Evolutionary conservation across 2,113 vertebrate species (phyloP), one percentile per base, ranked within the genome.

Genomic region (Gorilla gorilla): DNA sequence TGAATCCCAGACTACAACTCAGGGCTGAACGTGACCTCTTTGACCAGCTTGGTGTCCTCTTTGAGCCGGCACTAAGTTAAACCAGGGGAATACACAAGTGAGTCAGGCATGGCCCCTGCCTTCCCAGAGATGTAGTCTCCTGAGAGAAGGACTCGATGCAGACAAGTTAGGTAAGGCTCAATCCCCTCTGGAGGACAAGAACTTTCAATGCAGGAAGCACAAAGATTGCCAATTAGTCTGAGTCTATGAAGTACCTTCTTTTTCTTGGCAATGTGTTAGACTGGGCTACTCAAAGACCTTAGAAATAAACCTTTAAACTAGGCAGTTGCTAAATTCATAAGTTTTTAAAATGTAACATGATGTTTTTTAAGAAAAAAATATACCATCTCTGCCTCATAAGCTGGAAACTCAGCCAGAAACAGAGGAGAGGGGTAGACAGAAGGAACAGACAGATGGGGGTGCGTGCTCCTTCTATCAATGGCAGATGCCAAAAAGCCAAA

Each of bases 211-310:
- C 64, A 90, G 70, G 84, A 84, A 86, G 20, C 52, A 32, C 9
- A 8, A 2, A 23, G 4, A 9, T 2, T 84, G 81, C 48, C 93
- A 81, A 3, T 55, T 80, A 75, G 89, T 64, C 38, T 52, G 30
- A 38, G n/a, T 23, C 86, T 91, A 3, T 48, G 12, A 68, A 81
- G 55, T 16, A 40, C 86, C 70, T 82, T 66, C 25, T 80, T 96
- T 95, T 91, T 82, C 94, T 70, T 48, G 73, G 87, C 52, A 55
- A 40, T 92, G 68, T 35, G 23, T 93, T 79, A 93, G 30, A n/a
- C 14, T 4, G 32, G 13, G 50, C 40, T 59, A 85, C 75, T 86
- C 73, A 57, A 81, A 79, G 35, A 13, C 45, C 76, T 90, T 25
- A 73, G 68, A 87, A 94, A 92, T 38, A 78, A 78, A 82, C 45